Evolutionary conservation across 2,113 vertebrate species (phyloP).

Genomic region (Synchiropus splendidus): DNA sequence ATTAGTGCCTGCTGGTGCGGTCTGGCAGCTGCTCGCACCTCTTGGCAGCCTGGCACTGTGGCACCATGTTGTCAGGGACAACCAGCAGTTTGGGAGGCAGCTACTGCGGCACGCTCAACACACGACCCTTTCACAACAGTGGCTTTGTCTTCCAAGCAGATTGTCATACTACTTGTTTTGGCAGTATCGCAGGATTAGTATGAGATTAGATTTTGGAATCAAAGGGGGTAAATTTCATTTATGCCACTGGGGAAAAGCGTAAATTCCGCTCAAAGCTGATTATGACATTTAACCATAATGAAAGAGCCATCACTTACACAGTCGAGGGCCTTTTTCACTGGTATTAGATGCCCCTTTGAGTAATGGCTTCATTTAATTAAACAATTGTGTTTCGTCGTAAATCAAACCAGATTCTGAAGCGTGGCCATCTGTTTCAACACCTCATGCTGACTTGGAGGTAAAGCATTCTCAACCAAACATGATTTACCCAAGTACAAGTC

Average conservation of each 20-base stretch:
- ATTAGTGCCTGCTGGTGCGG: slow-evolving; percentile 59
- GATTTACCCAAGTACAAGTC: too few relatives aligned
- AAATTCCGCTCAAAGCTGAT: slow-evolving; percentile 17
- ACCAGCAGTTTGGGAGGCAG: slow-evolving; percentile 26
- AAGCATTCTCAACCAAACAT: too few relatives aligned
- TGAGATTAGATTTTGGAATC: slow-evolving; percentile 44
- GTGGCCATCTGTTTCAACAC: slow-evolving; percentile 26
- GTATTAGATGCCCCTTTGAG: too few relatives aligned
- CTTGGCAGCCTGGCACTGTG: slow-evolving; percentile 43
- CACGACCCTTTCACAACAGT: slow-evolving; percentile 30
- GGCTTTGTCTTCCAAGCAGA: slow-evolving; percentile 40
- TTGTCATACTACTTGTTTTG: slow-evolving; percentile 31
- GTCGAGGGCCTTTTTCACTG: too few relatives aligned
- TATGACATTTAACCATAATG: slow-evolving; percentile 41
- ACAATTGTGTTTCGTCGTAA: slow-evolving; percentile 19
- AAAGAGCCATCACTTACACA: slow-evolving; percentile 13
- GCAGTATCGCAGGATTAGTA: slow-evolving; percentile 47
- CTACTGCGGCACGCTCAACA: slow-evolving; percentile 22
- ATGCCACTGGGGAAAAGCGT: slow-evolving; percentile 12
- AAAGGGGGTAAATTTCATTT: slow-evolving; percentile 39
- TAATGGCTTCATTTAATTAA: neutral
- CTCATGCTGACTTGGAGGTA: slow-evolving; percentile 1
- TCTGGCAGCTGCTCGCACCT: slow-evolving; percentile 58
- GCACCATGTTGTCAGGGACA: slow-evolving; percentile 50
- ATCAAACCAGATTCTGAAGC: slow-evolving; percentile 23